A percentile compares a stretch with the other conserved stretches of the same genome.
Evolutionary conservation across 2,113 vertebrate genomes (phyloP).

Genomic region (Arothron firmamentum): DNA sequence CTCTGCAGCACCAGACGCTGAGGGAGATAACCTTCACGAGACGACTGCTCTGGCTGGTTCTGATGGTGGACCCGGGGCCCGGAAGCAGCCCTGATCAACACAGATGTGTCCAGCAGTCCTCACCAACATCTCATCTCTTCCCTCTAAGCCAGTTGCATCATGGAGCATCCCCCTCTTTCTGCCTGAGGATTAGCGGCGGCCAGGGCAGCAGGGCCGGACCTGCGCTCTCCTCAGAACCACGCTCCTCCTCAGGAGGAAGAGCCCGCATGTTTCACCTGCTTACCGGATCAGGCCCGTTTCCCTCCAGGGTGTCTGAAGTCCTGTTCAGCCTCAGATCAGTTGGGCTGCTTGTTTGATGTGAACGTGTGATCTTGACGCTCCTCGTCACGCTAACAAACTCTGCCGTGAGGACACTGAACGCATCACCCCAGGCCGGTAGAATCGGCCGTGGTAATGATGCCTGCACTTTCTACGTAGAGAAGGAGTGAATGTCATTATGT

Average conservation of each 20-base stretch:
- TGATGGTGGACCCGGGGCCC: not conserved
- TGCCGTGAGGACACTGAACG: not conserved
- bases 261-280: not conserved
- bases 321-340: not conserved
- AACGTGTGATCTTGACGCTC: not conserved
- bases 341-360: no score
- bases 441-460: not conserved
- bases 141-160: not conserved
- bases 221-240: not conserved
- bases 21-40: no score
- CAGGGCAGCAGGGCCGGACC: not conserved
- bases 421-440: no score
- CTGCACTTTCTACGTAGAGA: not conserved
- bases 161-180: not conserved
- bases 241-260: not conserved
- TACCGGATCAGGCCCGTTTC: not conserved
- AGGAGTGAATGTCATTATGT: conserved; percentile 33
- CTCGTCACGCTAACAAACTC: conserved; percentile 20
- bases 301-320: no score
- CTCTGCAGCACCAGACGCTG: no score
- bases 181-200: not conserved
- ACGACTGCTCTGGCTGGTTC: no score
- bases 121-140: not conserved
- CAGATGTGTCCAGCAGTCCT: not conserved
- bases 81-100: not conserved